These are phyloP conservation scores for Apodemia mormo DNA, from an alignment of 2,888 invertebrate species.

Conservation along the genomic window DNA sequence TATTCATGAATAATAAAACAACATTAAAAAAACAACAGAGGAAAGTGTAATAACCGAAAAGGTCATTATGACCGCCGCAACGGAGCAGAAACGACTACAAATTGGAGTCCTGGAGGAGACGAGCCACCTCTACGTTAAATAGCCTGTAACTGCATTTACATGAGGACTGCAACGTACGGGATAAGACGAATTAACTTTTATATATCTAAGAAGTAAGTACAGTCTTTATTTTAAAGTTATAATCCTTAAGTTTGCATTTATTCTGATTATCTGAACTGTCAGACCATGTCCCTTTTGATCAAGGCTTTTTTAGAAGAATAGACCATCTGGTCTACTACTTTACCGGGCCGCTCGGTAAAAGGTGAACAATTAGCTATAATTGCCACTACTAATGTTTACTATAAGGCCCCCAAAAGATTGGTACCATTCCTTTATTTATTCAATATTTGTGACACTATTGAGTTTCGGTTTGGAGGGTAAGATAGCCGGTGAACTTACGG, in stretches of 20 bases:
- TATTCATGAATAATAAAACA: neutral
- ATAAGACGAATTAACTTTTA: slow-evolving; percentile 16
- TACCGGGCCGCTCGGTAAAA: no score
- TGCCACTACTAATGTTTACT: no score
- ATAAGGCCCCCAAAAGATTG: no score
- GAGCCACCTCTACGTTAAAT: slow-evolving; percentile 40
- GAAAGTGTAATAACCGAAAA: slow-evolving; percentile 46
- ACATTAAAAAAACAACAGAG: slow-evolving; percentile 36
- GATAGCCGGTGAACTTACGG: no score
- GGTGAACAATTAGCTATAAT: no score
- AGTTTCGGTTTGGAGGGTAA: no score
- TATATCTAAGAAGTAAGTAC: neutral
- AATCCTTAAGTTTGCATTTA: slow-evolving; percentile 16
- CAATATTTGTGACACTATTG: no score
- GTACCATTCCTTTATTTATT: no score
- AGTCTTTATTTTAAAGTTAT: neutral
- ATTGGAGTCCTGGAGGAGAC: slow-evolving; percentile 43
- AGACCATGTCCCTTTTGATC: no score
- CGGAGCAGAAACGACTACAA: slow-evolving; percentile 43
- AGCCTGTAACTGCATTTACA: slow-evolving; percentile 44
- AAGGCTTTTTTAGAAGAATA: no score
- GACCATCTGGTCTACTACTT: no score
- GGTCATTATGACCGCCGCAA: slow-evolving; percentile 44
- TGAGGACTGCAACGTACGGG: slow-evolving; percentile 32
- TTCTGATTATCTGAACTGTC: no score